phyloP scores from a whole-genome alignment of 2,797 vertebrate genomes.

The Cossypha heuglini region DNA sequence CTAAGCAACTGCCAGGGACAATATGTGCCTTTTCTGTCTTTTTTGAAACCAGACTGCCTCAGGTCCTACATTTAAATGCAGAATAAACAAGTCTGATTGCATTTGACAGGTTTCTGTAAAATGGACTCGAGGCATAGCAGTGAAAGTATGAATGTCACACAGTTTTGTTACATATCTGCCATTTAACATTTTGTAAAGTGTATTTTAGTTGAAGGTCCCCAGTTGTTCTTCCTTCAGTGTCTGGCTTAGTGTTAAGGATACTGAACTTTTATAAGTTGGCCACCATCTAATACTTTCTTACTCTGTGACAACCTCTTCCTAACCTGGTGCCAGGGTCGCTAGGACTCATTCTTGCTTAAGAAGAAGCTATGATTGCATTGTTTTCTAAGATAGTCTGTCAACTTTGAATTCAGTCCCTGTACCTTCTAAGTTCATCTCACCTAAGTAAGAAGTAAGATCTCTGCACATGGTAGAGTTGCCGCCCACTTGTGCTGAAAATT shows the following conservation, averaged over 20 bases:
- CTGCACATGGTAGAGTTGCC: not conserved
- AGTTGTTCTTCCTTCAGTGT: not conserved
- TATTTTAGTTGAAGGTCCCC: slow-evolving; percentile 47
- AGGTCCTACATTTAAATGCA: slow-evolving; percentile 65
- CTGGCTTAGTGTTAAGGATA: not conserved
- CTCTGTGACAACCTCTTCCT: not conserved
- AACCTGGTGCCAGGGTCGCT: not conserved
- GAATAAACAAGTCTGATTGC: slow-evolving; percentile 72
- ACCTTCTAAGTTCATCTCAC: not conserved
- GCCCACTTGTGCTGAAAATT: not conserved
- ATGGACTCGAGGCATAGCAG: slow-evolving; percentile 55
- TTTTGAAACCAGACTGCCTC: slow-evolving; percentile 45
- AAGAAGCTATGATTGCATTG: not conserved
- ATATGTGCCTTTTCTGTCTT: slow-evolving; percentile 64
- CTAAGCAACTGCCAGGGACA: slow-evolving; percentile 58
- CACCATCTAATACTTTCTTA: not conserved
- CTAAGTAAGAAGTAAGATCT: not conserved
- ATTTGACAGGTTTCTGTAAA: slow-evolving; percentile 72
- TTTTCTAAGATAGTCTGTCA: not conserved
- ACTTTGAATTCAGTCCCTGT: not conserved
- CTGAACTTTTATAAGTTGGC: not conserved
- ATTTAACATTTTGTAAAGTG: slow-evolving; percentile 30
- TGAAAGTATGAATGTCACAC: slow-evolving; percentile 67
- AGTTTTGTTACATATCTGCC: slow-evolving; percentile 45
- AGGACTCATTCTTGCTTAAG: not conserved